Percentiles rank a stretch among this genome's conserved stretches.
phyloP scores from a whole-genome alignment of 2,888 invertebrate species.

The Plemyria rubiginata region DNA sequence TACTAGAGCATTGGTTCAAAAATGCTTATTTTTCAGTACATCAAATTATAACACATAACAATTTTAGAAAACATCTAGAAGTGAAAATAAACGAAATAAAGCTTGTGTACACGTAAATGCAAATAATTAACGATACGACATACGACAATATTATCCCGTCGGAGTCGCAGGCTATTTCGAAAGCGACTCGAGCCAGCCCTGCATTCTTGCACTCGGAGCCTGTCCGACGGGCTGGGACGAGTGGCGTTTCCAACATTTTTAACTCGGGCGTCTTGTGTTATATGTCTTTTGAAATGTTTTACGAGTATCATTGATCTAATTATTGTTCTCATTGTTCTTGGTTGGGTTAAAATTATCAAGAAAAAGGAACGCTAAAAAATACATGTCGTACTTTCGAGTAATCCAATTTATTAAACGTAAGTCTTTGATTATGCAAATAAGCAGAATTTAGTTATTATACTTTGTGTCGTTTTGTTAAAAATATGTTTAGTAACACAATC shows the following conservation, averaged over 20 bases:
- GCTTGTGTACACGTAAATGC: conserved; percentile 31
- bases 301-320: conserved; percentile 34
- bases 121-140: conserved; percentile 46
- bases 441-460: no score
- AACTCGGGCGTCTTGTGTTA: conserved; percentile 37
- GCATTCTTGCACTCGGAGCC: conserved; percentile 78
- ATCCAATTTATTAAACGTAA: no score
- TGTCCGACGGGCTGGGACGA: conserved; percentile 70
- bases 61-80: background rate
- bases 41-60: background rate
- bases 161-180: conserved; percentile 68
- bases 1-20: no score
- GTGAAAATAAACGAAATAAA: conserved; percentile 14
- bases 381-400: background rate
- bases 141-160: conserved; percentile 57
- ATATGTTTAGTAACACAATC: background rate
- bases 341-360: background rate
- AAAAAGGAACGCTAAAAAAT: background rate
- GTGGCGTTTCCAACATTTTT: conserved; percentile 44
- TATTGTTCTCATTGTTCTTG: conserved; percentile 12
- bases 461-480: background rate
- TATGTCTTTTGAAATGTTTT: conserved; percentile 41
- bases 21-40: background rate
- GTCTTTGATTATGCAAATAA: no score
- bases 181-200: conserved; percentile 68